phyloP scores from a whole-genome alignment of 2,797 vertebrate species.

The Micropoecilia bifurca region DNA sequence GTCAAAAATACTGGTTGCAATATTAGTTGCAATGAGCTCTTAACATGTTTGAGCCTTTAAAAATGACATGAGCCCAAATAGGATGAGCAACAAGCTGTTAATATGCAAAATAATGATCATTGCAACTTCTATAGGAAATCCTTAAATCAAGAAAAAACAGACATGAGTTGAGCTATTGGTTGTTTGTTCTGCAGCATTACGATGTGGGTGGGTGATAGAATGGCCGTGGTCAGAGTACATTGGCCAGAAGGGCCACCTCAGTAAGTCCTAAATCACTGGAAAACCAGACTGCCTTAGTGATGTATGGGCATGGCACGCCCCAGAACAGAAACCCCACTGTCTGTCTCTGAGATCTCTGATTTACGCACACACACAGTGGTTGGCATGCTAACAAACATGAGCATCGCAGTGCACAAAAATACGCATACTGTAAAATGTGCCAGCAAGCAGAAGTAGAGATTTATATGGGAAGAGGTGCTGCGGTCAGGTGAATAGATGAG shows the following conservation, averaged over 20 bases:
- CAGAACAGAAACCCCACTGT: conserved; percentile 66
- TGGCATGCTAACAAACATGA: conserved; percentile 45
- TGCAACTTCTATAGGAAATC: conserved; percentile 1
- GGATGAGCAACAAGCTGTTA: background rate
- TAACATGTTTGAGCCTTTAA: background rate
- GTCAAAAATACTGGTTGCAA: background rate
- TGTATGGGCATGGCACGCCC: conserved; percentile 72
- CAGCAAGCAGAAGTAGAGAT: conserved; percentile 55
- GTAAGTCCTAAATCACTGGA: conserved; percentile 74
- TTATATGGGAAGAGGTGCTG: conserved; percentile 70
- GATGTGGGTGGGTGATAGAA: conserved; percentile 59
- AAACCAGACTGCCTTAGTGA: conserved; percentile 63
- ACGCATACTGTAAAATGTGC: conserved; percentile 19
- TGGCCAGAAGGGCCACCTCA: conserved; percentile 49
- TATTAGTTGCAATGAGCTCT: background rate
- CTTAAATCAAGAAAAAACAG: background rate
- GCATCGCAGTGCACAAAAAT: conserved; percentile 42
- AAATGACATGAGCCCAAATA: background rate
- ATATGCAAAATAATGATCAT: background rate
- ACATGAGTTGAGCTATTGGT: conserved; percentile 4
- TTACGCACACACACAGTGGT: conserved; percentile 15
- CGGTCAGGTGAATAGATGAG: conserved; percentile 77
- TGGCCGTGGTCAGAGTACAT: conserved; percentile 54
- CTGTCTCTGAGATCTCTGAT: conserved; percentile 51
- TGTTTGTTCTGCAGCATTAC: conserved; percentile 30